Evolutionary conservation across 2,888 invertebrate genomes (phyloP), one percentile per base, ranked within the genome.

Genomic region (Ferrisia virgata): DNA sequence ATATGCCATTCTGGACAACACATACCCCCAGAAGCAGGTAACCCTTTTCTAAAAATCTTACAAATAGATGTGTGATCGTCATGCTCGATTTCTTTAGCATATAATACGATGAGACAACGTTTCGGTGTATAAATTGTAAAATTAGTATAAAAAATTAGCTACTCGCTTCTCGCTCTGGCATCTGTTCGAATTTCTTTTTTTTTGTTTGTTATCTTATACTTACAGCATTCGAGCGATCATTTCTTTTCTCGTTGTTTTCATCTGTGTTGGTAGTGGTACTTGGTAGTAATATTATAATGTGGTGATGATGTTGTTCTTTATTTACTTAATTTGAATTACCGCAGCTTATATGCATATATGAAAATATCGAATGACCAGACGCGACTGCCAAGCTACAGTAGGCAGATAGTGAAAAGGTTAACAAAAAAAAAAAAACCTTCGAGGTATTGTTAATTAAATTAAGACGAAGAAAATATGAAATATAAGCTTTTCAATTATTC

Each of bases 321-420:
- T 76, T 76, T 76, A 76, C 72, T 8, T 53, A 22, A 36, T 76
- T 18, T 9, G 72, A 76, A 36, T 76, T 36, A 36, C n/a, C 64
- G 22, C 8, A 31, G 31, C n/a, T 69, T 18, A 25, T 33, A 25
- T 25, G 72, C 28, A 76, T 36, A n/a, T 11, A 36, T 33, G 36
- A 76, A 76, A 76, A 76, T 76, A 76, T 76, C 72, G 13, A 33
- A 76, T 76, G 25, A 18, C 72, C 72, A n/a, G 69, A 69, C 47
- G 4, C 6, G 6, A 2, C 40, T 40, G n/a, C n/a, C n/a, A n/a
- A n/a, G n/a, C n/a, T n/a, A n/a, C n/a, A n/a, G n/a, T n/a, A n/a
- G n/a, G n/a, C n/a, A n/a, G n/a, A n/a, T n/a, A n/a, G n/a, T n/a
- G n/a, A n/a, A n/a, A n/a, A n/a, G n/a, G n/a, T n/a, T n/a, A n/a